A percentile compares a stretch with the other conserved stretches of the same genome.
Conservation (phyloP, 2,113 vertebrate genomes). For the Dicentrarchus labrax region DNA sequence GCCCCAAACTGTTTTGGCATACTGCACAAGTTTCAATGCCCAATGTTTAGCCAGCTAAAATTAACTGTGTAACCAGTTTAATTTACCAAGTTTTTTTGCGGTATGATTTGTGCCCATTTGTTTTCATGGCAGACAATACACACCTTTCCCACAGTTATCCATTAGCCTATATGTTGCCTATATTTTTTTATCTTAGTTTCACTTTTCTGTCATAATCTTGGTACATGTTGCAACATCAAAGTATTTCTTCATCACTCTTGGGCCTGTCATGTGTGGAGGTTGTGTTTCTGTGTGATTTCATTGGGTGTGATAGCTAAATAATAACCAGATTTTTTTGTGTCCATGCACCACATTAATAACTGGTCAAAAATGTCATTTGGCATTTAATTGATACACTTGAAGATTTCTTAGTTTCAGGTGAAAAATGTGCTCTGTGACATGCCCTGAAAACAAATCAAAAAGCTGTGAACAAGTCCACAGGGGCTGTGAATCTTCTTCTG, state of each 20-base stretch:
- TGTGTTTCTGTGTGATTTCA: not conserved
- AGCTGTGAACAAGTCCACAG: constrained; percentile 58
- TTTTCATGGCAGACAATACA: not conserved
- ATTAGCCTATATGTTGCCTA: not conserved
- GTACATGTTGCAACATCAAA: constrained; percentile 29
- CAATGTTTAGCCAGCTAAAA: not conserved
- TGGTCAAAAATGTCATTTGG: not conserved
- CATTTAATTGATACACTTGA: constrained; percentile 40
- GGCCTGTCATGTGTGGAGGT: not conserved
- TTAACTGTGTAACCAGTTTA: not conserved
- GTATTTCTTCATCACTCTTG: not conserved
- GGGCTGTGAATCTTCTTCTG: constrained; percentile 66
- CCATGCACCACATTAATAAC: constrained; percentile 7
- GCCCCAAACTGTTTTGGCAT: constrained; percentile 10
- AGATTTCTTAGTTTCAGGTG: constrained; percentile 37
- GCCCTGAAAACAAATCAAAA: constrained; percentile 68
- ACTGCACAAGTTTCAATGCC: not conserved
- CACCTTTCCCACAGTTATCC: too few relatives aligned
- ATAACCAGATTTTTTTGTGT: not conserved
- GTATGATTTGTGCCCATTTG: not conserved
- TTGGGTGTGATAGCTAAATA: not conserved
- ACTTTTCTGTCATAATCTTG: constrained; percentile 12
- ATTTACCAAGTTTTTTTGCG: not conserved
- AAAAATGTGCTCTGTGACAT: constrained; percentile 34
- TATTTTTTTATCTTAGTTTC: not conserved